Conservation (phyloP, 2,113 vertebrate species). For the Sinocyclocheilus maitianheensis region DNA sequence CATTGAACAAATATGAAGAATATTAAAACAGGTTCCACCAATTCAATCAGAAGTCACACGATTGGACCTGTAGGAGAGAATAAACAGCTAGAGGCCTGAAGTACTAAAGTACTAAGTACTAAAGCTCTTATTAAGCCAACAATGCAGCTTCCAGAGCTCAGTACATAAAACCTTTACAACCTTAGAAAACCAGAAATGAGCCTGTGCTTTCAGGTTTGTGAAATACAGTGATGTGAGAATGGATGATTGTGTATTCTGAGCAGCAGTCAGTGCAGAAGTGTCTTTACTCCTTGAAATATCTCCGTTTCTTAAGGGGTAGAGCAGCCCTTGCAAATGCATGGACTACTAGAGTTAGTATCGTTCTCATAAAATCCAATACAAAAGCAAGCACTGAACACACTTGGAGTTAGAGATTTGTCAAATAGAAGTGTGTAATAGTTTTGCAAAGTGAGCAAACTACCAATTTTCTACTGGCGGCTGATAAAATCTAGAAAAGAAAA, state of each 20-base stretch:
- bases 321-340: background rate
- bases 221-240: background rate
- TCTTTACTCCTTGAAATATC: background rate
- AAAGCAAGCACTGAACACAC: background rate
- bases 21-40: background rate
- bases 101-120: background rate
- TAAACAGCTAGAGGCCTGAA: background rate
- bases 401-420: background rate
- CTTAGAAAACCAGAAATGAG: background rate
- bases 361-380: background rate
- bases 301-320: background rate
- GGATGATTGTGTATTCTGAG: background rate
- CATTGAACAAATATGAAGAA: background rate
- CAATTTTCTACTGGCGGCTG: background rate
- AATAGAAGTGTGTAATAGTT: background rate
- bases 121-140: slow-evolving; percentile 5
- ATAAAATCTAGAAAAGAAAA: background rate
- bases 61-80: background rate
- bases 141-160: background rate
- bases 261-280: background rate
- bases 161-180: slow-evolving; percentile 20
- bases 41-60: background rate
- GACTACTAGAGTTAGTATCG: background rate
- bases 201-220: background rate
- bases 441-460: background rate